Conservation (phyloP, 2,113 vertebrate genomes). For the Hystrix brachyura region DNA sequence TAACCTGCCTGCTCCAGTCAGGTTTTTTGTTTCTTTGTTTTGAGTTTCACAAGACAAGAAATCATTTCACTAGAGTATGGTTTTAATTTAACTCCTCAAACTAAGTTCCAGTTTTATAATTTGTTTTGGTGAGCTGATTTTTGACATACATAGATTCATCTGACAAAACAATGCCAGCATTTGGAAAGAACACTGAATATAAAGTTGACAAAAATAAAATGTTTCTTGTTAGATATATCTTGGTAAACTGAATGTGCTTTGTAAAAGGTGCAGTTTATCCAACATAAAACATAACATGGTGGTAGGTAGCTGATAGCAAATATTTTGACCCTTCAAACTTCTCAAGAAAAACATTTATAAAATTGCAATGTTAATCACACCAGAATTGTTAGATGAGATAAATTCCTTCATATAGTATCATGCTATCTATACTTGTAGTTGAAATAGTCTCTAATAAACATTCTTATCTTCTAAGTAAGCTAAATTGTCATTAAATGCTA, state of each 20-base stretch:
- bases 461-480: neutral
- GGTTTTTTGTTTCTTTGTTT: neutral
- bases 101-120: neutral
- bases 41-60: conserved; percentile 36
- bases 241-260: neutral
- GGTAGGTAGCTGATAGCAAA: neutral
- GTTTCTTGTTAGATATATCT: neutral
- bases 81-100: conserved; percentile 25
- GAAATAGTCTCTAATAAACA: neutral
- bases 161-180: neutral
- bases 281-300: neutral
- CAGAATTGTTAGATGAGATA: neutral
- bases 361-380: neutral
- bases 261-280: neutral
- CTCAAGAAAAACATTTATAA: neutral
- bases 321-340: neutral
- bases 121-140: neutral
- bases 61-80: neutral
- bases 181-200: neutral
- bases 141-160: neutral
- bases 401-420: neutral
- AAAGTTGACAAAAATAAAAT: neutral
- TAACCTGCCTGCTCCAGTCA: neutral
- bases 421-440: neutral
- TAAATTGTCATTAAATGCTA: conserved; percentile 41